A percentile compares a stretch with the other conserved stretches of the same genome.
Evolutionary conservation across 2,797 vertebrate genomes (phyloP).

Genomic region (Sebastes steindachneri): DNA sequence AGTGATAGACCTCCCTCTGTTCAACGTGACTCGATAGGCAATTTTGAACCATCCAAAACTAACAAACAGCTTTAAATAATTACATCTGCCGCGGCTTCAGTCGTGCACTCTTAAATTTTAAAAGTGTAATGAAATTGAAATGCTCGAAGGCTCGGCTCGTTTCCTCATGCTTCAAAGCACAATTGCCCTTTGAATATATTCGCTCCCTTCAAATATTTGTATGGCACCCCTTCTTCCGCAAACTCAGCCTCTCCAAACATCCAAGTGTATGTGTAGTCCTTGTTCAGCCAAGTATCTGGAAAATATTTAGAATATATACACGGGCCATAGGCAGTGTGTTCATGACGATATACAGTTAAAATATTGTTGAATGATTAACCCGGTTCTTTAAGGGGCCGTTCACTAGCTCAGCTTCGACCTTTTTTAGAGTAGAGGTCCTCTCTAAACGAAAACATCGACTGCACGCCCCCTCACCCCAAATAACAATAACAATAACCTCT

Average conservation of each 20-base stretch:
- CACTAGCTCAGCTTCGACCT: not conserved
- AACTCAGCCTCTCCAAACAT: conserved; percentile 63
- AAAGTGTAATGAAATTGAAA: conserved; percentile 58
- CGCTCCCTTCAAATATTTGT: conserved; percentile 72
- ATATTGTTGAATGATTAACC: conserved; percentile 72
- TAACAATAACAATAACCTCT: not conserved
- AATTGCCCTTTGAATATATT: conserved; percentile 73
- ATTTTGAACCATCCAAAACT: conserved; percentile 26
- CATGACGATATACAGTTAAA: conserved; percentile 62
- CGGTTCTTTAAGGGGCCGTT: conserved; percentile 37
- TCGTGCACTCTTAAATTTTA: conserved; percentile 10
- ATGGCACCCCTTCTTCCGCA: conserved; percentile 48
- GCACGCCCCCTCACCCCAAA: not conserved
- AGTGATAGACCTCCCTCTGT: conserved; percentile 15
- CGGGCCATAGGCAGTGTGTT: conserved; percentile 58
- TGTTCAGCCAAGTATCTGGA: conserved; percentile 64
- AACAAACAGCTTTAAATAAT: conserved; percentile 48
- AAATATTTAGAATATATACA: conserved; percentile 80
- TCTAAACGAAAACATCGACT: not conserved
- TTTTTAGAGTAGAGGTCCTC: not conserved
- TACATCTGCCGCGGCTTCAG: conserved; percentile 6
- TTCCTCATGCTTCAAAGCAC: conserved; percentile 69
- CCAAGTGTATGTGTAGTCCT: conserved; percentile 52
- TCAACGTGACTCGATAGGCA: not conserved
- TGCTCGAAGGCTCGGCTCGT: conserved; percentile 47